Evolutionary conservation across 2,888 invertebrate genomes (phyloP).

Genomic region (Malthinus flaveolus): DNA sequence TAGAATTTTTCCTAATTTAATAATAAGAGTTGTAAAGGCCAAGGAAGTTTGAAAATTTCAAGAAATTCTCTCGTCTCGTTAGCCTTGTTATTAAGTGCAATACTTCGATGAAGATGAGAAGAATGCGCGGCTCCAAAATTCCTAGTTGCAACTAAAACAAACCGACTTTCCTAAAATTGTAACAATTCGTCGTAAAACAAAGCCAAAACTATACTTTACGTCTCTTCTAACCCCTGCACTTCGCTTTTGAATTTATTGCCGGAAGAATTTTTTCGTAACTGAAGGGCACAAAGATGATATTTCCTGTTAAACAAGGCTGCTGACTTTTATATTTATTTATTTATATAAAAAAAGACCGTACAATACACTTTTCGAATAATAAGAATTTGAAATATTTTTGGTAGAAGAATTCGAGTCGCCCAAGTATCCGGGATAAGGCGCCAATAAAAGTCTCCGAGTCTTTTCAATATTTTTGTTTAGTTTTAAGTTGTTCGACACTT

Average conservation of each 20-base stretch:
- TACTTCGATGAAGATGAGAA: too few species aligned
- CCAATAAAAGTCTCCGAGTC: conserved; percentile 3
- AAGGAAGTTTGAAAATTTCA: too few species aligned
- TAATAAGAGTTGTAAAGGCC: too few species aligned
- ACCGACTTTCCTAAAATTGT: background rate
- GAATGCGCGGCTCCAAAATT: too few species aligned
- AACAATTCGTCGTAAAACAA: background rate
- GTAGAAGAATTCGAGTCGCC: conserved; percentile 4
- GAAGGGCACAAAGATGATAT: background rate
- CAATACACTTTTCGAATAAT: background rate
- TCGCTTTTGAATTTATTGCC: background rate
- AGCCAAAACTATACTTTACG: too few species aligned
- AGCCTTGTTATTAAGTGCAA: too few species aligned
- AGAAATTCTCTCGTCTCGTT: too few species aligned
- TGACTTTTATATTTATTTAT: background rate
- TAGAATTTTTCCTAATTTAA: too few species aligned
- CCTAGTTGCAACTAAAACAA: too few species aligned
- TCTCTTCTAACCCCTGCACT: too few species aligned
- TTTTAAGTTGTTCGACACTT: conserved; percentile 2
- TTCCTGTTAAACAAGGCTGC: conserved; percentile 4
- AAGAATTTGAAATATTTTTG: conserved; percentile 2
- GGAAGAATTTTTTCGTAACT: background rate
- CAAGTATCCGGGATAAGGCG: conserved; percentile 13
- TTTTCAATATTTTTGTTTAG: conserved; percentile 2
- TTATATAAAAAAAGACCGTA: background rate